A percentile compares a stretch with the other conserved stretches of the same genome.
phyloP scores from a whole-genome alignment of 2,113 vertebrate species.

The Menidia beryllina region DNA sequence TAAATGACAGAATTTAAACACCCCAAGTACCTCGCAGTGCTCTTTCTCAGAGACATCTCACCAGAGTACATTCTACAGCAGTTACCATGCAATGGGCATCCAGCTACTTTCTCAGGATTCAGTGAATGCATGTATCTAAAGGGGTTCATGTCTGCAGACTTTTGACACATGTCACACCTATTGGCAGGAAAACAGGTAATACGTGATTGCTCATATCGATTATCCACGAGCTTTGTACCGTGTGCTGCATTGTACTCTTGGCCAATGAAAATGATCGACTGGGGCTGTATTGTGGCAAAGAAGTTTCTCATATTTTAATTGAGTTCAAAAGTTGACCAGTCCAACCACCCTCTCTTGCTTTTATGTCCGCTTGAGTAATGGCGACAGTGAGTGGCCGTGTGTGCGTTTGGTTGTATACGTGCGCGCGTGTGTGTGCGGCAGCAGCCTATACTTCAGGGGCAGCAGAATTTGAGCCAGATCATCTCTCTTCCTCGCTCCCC shows the following conservation, averaged over 20 bases:
- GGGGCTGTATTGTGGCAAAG: slow-evolving; percentile 10
- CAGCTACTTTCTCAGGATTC: neutral
- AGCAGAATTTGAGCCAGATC: slow-evolving; percentile 73
- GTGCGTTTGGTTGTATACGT: slow-evolving; percentile 34
- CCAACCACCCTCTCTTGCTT: slow-evolving; percentile 61
- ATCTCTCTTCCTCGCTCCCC: slow-evolving; percentile 66
- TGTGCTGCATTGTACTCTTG: slow-evolving; percentile 18
- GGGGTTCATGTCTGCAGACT: neutral
- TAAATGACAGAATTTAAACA: too few species aligned
- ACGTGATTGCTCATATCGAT: slow-evolving; percentile 12
- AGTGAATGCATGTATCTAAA: neutral
- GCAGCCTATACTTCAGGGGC: slow-evolving; percentile 62
- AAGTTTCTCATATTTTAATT: slow-evolving; percentile 57
- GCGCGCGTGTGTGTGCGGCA: slow-evolving; percentile 42
- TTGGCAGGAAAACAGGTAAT: slow-evolving; percentile 1
- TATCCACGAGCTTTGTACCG: neutral
- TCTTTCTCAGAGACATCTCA: too few species aligned
- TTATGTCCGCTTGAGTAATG: slow-evolving; percentile 80
- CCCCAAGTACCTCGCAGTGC: too few species aligned
- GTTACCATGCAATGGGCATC: too few species aligned
- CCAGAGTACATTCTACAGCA: too few species aligned
- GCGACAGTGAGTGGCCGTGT: slow-evolving; percentile 41
- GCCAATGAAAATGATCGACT: slow-evolving; percentile 40
- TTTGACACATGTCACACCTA: neutral
- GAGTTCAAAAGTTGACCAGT: slow-evolving; percentile 81